Base-by-base conservation (phyloP, 2,113 vertebrate species). In the Phylloscopus whistleri region DNA sequence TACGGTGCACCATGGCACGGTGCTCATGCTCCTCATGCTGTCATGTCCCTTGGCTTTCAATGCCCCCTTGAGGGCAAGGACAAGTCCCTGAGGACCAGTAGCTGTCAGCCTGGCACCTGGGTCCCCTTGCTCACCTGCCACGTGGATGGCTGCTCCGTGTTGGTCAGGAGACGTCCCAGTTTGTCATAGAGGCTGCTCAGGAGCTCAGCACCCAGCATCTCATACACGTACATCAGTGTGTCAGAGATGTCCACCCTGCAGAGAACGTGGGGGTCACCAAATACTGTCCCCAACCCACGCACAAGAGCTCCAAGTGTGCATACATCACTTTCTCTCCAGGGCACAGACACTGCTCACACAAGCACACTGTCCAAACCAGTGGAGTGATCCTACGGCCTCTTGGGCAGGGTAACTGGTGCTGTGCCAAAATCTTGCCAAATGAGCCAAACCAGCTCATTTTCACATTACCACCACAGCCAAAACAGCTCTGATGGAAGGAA, bases 161-260 rank as follows among this genome's bases (percentile, higher is more conserved):
- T 98, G 84, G 99, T 99, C 95, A 99, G 98, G 91, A 99, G 98
- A 92, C 99, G 98, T 63, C 99, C 99, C 74, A 99, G 98, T 97
- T 99, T 99, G 95, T 99, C 99, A 87, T 99, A 99, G 89, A 99
- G 98, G 98, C 99, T 99, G 98, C 99, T 99, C 89, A 99, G 98
- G 95, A 99, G 98, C 98, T 99, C 99, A 2, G 99, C 98, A 16
- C 99, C 99, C 96, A 99, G 98, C 99, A 99, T 99, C 97, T 99
- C 99, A 7, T 99, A 99, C 72, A 99, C 99, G 4, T 99, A 99
- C 99, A 99, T 99, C 95, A 99, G 98, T 0, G 99, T 99, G 97
- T 99, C 99, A 13, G 99, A 99, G 93, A 99, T 99, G 94, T 99
- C 99, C 97, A 99, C 99, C 97, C 99, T 99, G 96, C 96, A 94